A percentile compares a stretch with the other conserved stretches of the same genome.
These are phyloP conservation scores for Alloscopus bannaensis DNA, from an alignment of 2,888 invertebrate species.

Conservation along the genomic window DNA sequence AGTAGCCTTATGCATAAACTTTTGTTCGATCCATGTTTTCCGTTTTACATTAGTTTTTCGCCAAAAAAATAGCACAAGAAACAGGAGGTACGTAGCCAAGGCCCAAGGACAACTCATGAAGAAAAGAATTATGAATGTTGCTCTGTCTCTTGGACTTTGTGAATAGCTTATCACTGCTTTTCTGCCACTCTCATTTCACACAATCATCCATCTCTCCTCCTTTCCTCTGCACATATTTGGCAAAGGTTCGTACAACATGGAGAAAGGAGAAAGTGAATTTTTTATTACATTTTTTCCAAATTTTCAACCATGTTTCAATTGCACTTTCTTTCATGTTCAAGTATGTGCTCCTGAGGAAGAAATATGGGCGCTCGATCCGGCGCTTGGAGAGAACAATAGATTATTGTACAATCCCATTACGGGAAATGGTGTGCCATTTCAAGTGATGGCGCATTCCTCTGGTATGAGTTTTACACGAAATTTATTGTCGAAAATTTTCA, in stretches of 20 bases:
- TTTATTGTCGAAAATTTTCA: conserved; percentile 8
- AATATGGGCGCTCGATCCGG: too few relatives aligned
- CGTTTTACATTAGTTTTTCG: too few relatives aligned
- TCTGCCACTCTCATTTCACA: conserved; percentile 4
- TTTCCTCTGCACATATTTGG: background rate
- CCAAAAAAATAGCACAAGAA: too few relatives aligned
- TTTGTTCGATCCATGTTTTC: background rate
- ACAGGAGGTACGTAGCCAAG: conserved; percentile 14
- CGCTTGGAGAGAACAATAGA: too few relatives aligned
- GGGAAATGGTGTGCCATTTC: too few relatives aligned
- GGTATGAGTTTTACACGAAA: too few relatives aligned
- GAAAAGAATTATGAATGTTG: conserved; percentile 30
- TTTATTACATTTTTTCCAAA: conserved; percentile 24
- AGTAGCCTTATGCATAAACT: too few relatives aligned
- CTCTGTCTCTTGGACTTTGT: conserved; percentile 27
- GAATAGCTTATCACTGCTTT: conserved; percentile 38
- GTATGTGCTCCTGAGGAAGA: too few relatives aligned
- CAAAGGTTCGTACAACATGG: background rate
- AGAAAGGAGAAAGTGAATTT: conserved; percentile 39
- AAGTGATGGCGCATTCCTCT: too few relatives aligned
- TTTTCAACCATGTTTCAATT: conserved; percentile 21
- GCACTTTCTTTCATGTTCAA: too few relatives aligned
- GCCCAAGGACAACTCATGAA: conserved; percentile 31
- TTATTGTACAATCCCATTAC: too few relatives aligned
- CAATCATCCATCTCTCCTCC: background rate